Evolutionary conservation across 2,888 invertebrate genomes (phyloP).

Genomic region (Ophioninae sp.): DNA sequence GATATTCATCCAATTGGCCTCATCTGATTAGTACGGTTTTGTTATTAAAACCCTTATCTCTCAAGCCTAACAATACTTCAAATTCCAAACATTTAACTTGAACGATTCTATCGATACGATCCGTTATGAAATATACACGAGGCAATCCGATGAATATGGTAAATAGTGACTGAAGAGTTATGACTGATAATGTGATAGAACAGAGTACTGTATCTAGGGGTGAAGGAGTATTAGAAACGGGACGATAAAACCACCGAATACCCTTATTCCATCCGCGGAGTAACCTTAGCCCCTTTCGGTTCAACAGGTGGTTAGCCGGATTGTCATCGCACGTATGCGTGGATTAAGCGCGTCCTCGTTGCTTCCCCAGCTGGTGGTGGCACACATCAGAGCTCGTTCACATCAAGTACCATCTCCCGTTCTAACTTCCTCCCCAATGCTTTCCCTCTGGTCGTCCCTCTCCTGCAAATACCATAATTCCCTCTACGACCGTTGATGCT

Average conservation of each 20-base stretch:
- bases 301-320: constrained; percentile 75
- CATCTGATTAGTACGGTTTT: too few relatives aligned
- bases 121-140: background rate
- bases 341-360: constrained; percentile 69
- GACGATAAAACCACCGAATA: constrained; percentile 8
- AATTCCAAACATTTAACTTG: too few relatives aligned
- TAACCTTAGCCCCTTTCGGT: constrained; percentile 57
- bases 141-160: background rate
- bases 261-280: background rate
- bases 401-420: constrained; percentile 45
- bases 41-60: too few relatives aligned
- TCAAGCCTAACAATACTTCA: too few relatives aligned
- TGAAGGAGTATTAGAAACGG: constrained; percentile 3
- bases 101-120: background rate
- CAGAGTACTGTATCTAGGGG: background rate
- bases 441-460: constrained; percentile 33
- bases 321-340: constrained; percentile 74
- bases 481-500: constrained; percentile 31
- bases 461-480: constrained; percentile 54
- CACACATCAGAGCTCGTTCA: constrained; percentile 50
- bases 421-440: constrained; percentile 4
- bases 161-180: background rate
- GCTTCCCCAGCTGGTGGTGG: constrained; percentile 47
- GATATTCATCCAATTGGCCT: too few relatives aligned
- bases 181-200: background rate